phyloP scores from a whole-genome alignment of 2,888 invertebrate species.

The Nymphalis polychloros region DNA sequence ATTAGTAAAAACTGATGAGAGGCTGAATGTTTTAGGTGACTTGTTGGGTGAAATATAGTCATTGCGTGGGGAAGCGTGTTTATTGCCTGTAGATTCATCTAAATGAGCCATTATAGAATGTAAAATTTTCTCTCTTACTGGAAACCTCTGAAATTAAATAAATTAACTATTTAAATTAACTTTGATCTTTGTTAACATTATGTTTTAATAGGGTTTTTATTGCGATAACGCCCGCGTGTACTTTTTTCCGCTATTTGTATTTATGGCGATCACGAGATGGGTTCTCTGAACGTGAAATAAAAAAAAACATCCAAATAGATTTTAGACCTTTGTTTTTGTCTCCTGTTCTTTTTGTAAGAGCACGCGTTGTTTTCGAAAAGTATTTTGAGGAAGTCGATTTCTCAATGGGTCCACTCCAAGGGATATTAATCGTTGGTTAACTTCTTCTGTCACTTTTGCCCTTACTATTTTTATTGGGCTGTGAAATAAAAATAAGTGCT shows the following conservation, averaged over 20 bases:
- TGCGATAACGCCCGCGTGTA: too few relatives aligned
- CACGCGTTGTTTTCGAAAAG: conserved; percentile 81
- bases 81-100: conserved; percentile 57
- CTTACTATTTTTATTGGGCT: conserved; percentile 70
- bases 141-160: conserved; percentile 69
- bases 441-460: conserved; percentile 74
- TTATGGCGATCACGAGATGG: too few relatives aligned
- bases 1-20: conserved; percentile 76
- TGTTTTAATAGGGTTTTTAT: too few relatives aligned
- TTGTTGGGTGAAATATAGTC: conserved; percentile 62
- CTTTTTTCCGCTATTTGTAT: too few relatives aligned
- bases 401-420: conserved; percentile 85
- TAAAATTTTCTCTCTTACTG: conserved; percentile 70
- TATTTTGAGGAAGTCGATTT: conserved; percentile 78
- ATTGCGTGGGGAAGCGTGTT: conserved; percentile 44
- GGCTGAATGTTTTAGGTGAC: conserved; percentile 51
- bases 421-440: conserved; percentile 79
- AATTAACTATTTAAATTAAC: background rate
- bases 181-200: too few relatives aligned
- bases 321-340: conserved; percentile 79
- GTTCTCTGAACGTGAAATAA: too few relatives aligned
- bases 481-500: conserved; percentile 3
- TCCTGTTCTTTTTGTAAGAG: conserved; percentile 82
- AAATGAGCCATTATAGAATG: conserved; percentile 72
- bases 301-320: too few relatives aligned